Evolutionary conservation across 2,888 invertebrate species (phyloP), one percentile per base, ranked within the genome.

Genomic region (Epistrophella euchroma): DNA sequence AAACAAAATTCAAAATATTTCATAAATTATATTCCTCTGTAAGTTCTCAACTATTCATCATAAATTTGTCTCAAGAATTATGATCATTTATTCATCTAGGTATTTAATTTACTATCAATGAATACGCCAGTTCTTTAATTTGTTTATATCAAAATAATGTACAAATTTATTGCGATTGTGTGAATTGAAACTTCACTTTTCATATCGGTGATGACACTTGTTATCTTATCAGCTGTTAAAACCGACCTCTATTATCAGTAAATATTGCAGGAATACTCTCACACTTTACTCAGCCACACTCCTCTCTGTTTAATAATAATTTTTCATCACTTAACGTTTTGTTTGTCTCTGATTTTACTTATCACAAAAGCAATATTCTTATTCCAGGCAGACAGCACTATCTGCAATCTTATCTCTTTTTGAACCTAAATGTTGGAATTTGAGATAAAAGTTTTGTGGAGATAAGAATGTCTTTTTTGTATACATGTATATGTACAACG

Each of bases 221-320:
- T 66, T 82, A 76, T 82, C 78, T 83, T 68, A 83, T 83, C 83
- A 78, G 68, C 78, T 73, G n/a, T 55, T 76, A 55, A 60, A 50
- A 64, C 64, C 79, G 83, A 84, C 79, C 83, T 79, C 74, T 64
- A 70, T 71, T 78, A 79, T 84, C 74, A n/a, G 13, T 50, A 62
- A 22, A 56, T 45, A 56, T 73, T 68, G 55, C 68, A 74, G 32
- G 58, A 62, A 47, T 9, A 52, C 15, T 52, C 43, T 58, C 37
- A 40, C 55, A 25, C 40, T 40, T 58, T 28, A 40, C 47, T 35
- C 50, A 25, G 15, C 45, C 47, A 3, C 47, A 25, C 11, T 45
- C 9, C 56, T 45, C 64, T 45, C 50, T 37, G 43, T 28, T 32
- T 43, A 40, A 43, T 9, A 15, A n/a, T 15, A 62, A 43, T 70